phyloP scores from a whole-genome alignment of 1,140 invertebrate genomes.

The Drosophila repletoides region DNA sequence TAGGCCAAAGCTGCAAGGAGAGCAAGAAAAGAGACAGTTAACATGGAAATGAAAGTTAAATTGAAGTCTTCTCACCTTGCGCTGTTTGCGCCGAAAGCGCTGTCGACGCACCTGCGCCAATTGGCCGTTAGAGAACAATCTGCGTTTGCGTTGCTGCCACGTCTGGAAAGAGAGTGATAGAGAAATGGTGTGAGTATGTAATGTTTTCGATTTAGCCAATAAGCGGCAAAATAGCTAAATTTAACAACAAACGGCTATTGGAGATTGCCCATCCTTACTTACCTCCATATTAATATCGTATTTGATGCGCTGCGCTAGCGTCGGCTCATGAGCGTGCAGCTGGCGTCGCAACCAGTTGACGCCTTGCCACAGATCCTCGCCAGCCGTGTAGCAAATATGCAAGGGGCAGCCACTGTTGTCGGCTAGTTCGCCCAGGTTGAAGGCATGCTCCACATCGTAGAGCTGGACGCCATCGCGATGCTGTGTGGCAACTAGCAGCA shows the following conservation, averaged over 20 bases:
- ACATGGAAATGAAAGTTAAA: background rate
- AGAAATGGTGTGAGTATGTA: background rate
- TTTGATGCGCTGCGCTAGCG: slow-evolving; percentile 45
- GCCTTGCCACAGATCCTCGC: slow-evolving; percentile 31
- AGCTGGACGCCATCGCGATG: slow-evolving; percentile 63
- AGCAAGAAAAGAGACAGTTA: background rate
- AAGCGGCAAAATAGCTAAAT: background rate
- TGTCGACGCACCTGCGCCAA: slow-evolving; percentile 53
- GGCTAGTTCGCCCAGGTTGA: slow-evolving; percentile 52
- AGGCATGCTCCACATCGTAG: slow-evolving; percentile 73
- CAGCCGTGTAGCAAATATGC: slow-evolving; percentile 47
- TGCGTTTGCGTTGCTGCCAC: slow-evolving; percentile 54
- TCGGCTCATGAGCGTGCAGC: slow-evolving; percentile 30
- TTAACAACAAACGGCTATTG: background rate
- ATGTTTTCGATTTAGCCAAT: too few relatives aligned
- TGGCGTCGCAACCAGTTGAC: slow-evolving; percentile 51
- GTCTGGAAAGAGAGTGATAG: slow-evolving; percentile 13
- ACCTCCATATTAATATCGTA: slow-evolving; percentile 71
- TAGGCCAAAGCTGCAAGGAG: slow-evolving; percentile 45
- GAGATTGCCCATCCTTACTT: background rate
- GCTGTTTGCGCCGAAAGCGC: slow-evolving; percentile 43
- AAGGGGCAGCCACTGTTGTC: slow-evolving; percentile 40
- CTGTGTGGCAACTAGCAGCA: slow-evolving; percentile 58
- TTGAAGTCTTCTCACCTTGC: slow-evolving; percentile 33
- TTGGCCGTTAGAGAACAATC: slow-evolving; percentile 43